Evolutionary conservation across 2,888 invertebrate genomes (phyloP).

Genomic region (Geotrupes spiniger): DNA sequence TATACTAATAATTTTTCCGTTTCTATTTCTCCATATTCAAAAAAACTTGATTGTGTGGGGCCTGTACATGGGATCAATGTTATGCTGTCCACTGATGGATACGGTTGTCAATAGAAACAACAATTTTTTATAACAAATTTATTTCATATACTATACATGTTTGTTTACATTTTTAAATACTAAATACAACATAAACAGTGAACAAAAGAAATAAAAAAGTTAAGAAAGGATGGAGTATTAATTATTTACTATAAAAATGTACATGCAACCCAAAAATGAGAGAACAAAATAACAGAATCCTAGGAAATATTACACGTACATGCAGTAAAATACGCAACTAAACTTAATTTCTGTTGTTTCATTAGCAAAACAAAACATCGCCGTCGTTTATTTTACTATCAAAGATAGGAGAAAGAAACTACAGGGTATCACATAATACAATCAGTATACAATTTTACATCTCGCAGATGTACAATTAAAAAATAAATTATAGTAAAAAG

Average conservation of each 20-base stretch:
- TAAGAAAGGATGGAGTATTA: constrained; percentile 1
- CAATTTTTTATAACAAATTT: constrained; percentile 21
- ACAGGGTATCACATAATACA: constrained; percentile 45
- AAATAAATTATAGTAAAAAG: constrained; percentile 27
- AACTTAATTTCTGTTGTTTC: neutral
- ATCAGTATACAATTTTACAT: constrained; percentile 40
- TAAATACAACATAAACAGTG: constrained; percentile 21
- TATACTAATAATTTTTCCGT: no score
- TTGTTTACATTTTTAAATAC: constrained; percentile 22
- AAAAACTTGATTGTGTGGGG: no score
- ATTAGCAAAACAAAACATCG: neutral
- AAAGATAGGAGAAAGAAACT: constrained; percentile 17
- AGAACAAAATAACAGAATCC: neutral
- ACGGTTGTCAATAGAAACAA: neutral
- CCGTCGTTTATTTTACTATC: no score
- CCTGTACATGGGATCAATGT: no score
- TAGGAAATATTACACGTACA: no score
- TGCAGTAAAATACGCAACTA: neutral
- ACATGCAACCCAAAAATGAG: constrained; percentile 1
- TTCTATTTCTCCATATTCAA: no score
- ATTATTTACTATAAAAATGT: neutral
- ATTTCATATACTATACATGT: constrained; percentile 22
- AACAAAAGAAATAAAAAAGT: constrained; percentile 4
- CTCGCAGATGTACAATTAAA: constrained; percentile 28
- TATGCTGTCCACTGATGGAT: no score